These are phyloP conservation scores for Papilio glaucus DNA, from an alignment of 1,140 invertebrate genomes.

Conservation along the genomic window DNA sequence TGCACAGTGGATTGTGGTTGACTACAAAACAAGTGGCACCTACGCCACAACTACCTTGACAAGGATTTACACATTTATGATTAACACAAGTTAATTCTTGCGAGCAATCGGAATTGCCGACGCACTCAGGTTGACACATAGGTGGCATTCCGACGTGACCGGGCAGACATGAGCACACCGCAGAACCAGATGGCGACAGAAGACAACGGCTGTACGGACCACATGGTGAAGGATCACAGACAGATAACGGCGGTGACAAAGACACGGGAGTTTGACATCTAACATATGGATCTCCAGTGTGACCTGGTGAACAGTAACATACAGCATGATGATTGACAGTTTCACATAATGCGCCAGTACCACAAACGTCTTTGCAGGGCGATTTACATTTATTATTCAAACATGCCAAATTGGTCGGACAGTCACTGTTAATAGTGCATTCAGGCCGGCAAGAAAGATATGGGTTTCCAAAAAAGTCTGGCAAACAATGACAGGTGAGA, in stretches of 20 bases:
- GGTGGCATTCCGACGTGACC: constrained; percentile 91
- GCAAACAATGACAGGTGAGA: constrained; percentile 86
- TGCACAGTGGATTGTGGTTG: constrained; percentile 93
- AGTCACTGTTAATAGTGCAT: constrained; percentile 92
- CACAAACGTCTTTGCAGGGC: constrained; percentile 91
- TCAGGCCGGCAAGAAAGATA: constrained; percentile 89
- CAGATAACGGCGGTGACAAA: constrained; percentile 78
- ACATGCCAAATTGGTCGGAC: constrained; percentile 87
- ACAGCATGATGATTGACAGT: constrained; percentile 91
- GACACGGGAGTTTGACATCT: constrained; percentile 85
- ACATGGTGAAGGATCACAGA: constrained; percentile 90
- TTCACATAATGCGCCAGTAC: constrained; percentile 89
- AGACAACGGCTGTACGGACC: constrained; percentile 91
- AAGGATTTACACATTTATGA: constrained; percentile 90
- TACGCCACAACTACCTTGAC: constrained; percentile 90
- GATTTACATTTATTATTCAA: constrained; percentile 92
- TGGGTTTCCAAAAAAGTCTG: constrained; percentile 89
- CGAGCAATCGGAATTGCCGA: constrained; percentile 91
- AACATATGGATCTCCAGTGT: constrained; percentile 91
- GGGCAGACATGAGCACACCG: constrained; percentile 91
- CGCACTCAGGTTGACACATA: constrained; percentile 91
- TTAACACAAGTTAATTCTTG: constrained; percentile 91
- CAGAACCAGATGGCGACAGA: constrained; percentile 87
- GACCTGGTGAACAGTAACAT: constrained; percentile 89
- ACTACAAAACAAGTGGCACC: constrained; percentile 89